phyloP scores from a whole-genome alignment of 2,888 invertebrate genomes.

The Phorcus lineatus region DNA sequence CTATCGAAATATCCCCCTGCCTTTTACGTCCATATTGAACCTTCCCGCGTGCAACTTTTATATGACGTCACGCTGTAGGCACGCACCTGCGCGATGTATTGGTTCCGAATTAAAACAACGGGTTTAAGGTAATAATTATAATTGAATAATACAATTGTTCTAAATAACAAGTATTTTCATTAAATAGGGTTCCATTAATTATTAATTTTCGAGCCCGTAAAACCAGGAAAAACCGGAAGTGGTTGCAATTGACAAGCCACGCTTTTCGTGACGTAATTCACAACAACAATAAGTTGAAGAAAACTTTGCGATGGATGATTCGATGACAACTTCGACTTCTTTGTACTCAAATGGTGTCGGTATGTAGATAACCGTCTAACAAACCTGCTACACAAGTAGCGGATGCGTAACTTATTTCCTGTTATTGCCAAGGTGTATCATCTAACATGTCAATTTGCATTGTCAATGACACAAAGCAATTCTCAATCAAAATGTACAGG shows the following conservation, averaged over 20 bases:
- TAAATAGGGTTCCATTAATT: too few species aligned
- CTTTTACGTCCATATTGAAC: not conserved
- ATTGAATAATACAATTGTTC: too few species aligned
- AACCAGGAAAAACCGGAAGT: conserved; percentile 11
- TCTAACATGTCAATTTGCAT: too few species aligned
- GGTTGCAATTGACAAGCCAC: not conserved
- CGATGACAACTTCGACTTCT: conserved; percentile 6
- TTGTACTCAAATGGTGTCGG: conserved; percentile 42
- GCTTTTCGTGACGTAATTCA: conserved; percentile 23
- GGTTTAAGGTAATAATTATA: too few species aligned
- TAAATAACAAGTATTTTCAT: too few species aligned
- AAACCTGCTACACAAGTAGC: not conserved
- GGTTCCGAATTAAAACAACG: too few species aligned
- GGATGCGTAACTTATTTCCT: too few species aligned
- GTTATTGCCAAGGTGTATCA: too few species aligned
- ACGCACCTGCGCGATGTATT: not conserved
- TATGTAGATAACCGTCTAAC: conserved; percentile 34
- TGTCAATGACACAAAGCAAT: too few species aligned
- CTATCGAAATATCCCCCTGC: too few species aligned
- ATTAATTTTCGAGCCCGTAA: not conserved
- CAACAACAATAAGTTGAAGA: not conserved
- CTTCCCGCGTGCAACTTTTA: conserved; percentile 8
- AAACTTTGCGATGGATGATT: conserved; percentile 21
- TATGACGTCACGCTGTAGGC: not conserved
- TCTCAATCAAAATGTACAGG: too few species aligned